Evolutionary conservation across 2,113 vertebrate species (phyloP), one percentile per base, ranked within the genome.

Genomic region (Romanogobio albipinnatus): DNA sequence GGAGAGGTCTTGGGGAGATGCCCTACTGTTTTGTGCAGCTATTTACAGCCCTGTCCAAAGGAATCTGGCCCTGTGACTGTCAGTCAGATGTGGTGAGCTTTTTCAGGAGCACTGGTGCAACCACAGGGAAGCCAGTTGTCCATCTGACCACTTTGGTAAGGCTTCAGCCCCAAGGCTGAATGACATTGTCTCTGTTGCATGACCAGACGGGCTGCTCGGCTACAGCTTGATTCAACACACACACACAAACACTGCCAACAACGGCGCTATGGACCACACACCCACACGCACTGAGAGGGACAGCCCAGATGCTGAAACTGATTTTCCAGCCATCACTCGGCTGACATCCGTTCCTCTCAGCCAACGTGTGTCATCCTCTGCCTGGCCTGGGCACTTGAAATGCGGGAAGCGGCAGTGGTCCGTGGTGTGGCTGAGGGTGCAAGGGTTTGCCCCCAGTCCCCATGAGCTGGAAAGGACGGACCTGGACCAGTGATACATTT

Each of bases 191-290:
- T 93, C 92, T 93, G 92, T 93, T 91, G 88, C 90, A 90, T 62
- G 92, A 94, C 88, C 93, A 95, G 93, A 92, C 90, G 88, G 90
- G 94, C 89, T 94, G 94, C 92, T 94, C 93, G 93, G 93, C 92
- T 92, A 89, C 91, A 92, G 92, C 92, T 94, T 88, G 87, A 91
- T 90, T 89, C 91, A 89, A 91, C 83, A 74, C 33, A 26, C 75
- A 15, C 76, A 62, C 75, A 29, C 29, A 62, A 58, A 70, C 78
- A 82, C 84, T 76, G 80, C 62, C 24, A 78, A 83, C 17, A 70
- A 58, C 33, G 26, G n/a, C 43, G 39, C 11, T 22, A 53, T 71
- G 73, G 49, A 39, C 76, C 62, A 85, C 61, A 70, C 78, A 61
- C 70, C 26, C 73, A 22, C 64, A 61, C 24, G 17, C 17, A 86